phyloP scores from a whole-genome alignment of 2,113 vertebrate genomes.

The Gobio gobio region DNA sequence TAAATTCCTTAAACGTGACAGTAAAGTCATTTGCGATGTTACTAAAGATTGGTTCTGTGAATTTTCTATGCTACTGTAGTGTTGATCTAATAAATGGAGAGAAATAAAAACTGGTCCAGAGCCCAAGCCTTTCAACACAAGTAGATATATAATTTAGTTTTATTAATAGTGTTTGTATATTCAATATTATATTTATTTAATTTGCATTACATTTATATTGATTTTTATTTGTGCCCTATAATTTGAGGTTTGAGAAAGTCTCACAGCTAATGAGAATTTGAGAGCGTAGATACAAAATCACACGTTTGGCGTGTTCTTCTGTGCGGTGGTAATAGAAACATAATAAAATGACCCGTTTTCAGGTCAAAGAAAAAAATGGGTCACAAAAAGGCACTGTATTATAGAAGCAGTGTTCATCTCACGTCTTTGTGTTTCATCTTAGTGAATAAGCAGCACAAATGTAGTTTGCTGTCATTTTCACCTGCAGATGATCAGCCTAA shows the following conservation, averaged over 20 bases:
- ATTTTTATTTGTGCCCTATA: not conserved
- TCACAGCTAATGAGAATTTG: not conserved
- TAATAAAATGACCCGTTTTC: slow-evolving; percentile 26
- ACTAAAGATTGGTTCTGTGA: too few relatives aligned
- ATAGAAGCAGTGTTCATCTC: slow-evolving; percentile 28
- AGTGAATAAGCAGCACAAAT: not conserved
- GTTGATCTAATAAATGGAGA: too few relatives aligned
- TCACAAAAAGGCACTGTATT: slow-evolving; percentile 26
- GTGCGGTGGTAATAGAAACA: slow-evolving; percentile 8
- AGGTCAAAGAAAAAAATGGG: slow-evolving; percentile 17
- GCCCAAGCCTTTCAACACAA: too few relatives aligned
- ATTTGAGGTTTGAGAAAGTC: not conserved
- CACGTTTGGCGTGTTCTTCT: not conserved
- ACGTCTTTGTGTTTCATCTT: not conserved
- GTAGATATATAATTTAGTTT: too few relatives aligned
- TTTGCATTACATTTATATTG: not conserved
- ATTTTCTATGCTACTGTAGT: too few relatives aligned
- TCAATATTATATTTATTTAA: not conserved
- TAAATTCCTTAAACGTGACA: not conserved
- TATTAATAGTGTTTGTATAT: too few relatives aligned
- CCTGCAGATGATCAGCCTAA: not conserved
- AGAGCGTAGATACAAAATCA: not conserved
- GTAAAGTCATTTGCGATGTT: too few relatives aligned
- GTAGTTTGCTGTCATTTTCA: not conserved
- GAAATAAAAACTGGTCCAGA: too few relatives aligned